phyloP scores from a whole-genome alignment of 1,140 invertebrate species.

The Drosophila watanabei region DNA sequence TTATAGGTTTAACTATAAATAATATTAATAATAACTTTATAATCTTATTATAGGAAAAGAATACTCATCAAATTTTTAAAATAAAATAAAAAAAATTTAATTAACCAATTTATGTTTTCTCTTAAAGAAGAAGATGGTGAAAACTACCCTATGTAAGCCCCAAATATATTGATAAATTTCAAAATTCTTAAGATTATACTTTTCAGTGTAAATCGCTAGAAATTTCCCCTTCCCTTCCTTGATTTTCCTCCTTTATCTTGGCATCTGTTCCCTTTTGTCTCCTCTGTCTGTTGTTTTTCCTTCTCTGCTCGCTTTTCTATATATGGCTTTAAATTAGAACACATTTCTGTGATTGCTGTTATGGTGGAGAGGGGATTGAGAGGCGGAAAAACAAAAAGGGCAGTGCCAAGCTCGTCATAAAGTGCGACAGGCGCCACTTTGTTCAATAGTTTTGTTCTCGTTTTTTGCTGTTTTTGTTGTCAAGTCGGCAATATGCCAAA shows the following conservation, averaged over 20 bases:
- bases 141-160: no score
- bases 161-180: background rate
- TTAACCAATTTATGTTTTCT: no score
- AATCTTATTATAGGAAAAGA: background rate
- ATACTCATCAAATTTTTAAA: background rate
- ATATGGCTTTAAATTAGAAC: constrained; percentile 79
- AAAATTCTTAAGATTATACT: background rate
- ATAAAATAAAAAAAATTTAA: background rate
- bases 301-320: constrained; percentile 36
- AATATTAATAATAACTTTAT: background rate
- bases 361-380: background rate
- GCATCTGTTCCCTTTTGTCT: constrained; percentile 66
- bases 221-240: background rate
- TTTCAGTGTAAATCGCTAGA: background rate
- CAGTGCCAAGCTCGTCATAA: constrained; percentile 57
- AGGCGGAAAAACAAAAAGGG: constrained; percentile 8
- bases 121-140: no score
- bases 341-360: constrained; percentile 80
- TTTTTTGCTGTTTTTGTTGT: constrained; percentile 54
- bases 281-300: constrained; percentile 35
- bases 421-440: constrained; percentile 74
- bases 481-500: constrained; percentile 79
- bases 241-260: constrained; percentile 56
- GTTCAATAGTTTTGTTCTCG: constrained; percentile 74
- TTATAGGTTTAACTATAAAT: background rate